Percentiles rank a stretch among this genome's conserved stretches.
Evolutionary conservation across 2,888 invertebrate species (phyloP).

Genomic region (Charanyca ferruginea): DNA sequence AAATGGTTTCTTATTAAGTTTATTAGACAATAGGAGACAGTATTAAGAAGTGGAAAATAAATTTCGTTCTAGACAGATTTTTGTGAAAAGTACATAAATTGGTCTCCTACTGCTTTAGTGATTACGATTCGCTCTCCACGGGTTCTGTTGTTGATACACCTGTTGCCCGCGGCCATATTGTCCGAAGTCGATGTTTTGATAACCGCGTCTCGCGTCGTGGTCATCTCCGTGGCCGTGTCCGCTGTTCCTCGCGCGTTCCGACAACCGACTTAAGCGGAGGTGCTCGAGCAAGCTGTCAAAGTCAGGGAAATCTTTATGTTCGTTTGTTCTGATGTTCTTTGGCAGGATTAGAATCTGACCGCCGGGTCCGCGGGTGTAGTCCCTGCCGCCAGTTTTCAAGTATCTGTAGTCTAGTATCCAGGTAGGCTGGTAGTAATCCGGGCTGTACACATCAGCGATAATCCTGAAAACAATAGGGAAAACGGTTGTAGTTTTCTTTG

Average conservation of each 20-base stretch:
- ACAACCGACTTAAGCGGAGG: constrained; percentile 74
- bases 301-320: constrained; percentile 76
- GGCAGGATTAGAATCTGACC: constrained; percentile 85
- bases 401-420: constrained; percentile 85
- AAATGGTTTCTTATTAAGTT: background rate
- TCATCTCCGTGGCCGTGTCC: constrained; percentile 38
- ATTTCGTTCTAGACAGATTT: background rate
- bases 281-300: constrained; percentile 82
- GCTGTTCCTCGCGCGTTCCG: constrained; percentile 57
- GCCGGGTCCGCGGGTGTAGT: constrained; percentile 82
- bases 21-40: background rate
- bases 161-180: constrained; percentile 41
- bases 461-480: constrained; percentile 70
- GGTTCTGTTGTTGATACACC: constrained; percentile 27
- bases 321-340: constrained; percentile 70
- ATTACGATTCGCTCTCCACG: constrained; percentile 27
- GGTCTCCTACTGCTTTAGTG: constrained; percentile 7
- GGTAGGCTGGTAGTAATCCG: constrained; percentile 82
- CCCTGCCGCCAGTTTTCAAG: constrained; percentile 82
- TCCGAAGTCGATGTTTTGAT: constrained; percentile 7
- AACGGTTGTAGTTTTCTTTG: background rate
- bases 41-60: background rate
- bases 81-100: background rate
- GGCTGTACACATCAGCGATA: constrained; percentile 79
- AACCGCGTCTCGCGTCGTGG: constrained; percentile 27